Evolutionary conservation across 2,888 invertebrate genomes (phyloP).

Genomic region (Isoperla grammatica): DNA sequence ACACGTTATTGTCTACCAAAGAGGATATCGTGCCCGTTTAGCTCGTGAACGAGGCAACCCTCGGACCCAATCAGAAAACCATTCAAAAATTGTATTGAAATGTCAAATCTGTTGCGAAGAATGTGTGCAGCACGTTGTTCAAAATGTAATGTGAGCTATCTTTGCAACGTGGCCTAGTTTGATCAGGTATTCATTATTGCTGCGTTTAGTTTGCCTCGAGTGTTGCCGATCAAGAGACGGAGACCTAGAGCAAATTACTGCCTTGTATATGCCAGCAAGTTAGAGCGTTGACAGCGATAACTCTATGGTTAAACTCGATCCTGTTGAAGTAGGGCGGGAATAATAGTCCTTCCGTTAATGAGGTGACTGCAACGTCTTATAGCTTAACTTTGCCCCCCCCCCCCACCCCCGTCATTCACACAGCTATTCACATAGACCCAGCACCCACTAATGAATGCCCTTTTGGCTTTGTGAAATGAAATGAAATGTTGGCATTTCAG

Average conservation of each 20-base stretch:
- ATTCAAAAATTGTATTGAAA: background rate
- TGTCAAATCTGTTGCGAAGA: slow-evolving; percentile 1
- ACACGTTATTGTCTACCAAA: background rate
- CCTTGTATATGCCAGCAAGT: background rate
- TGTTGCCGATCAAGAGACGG: no score
- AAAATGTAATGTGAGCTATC: background rate
- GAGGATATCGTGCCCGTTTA: background rate
- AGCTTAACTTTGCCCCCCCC: background rate
- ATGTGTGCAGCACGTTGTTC: background rate
- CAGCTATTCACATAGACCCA: background rate
- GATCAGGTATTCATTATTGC: no score
- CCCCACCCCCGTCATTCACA: background rate
- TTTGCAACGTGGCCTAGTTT: no score
- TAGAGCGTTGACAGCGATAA: background rate
- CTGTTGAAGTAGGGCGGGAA: no score
- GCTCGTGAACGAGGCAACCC: background rate
- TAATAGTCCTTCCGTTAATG: background rate
- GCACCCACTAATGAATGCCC: background rate
- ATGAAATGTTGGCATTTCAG: no score
- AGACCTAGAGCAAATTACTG: no score
- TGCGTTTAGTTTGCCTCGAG: no score
- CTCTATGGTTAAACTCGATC: no score
- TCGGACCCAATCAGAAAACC: background rate
- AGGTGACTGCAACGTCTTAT: background rate
- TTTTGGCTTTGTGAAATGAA: background rate